Percentiles rank a stretch among this genome's conserved stretches.
Evolutionary conservation across 1,140 invertebrate species (phyloP).

Genomic region (Glomeris maerens): DNA sequence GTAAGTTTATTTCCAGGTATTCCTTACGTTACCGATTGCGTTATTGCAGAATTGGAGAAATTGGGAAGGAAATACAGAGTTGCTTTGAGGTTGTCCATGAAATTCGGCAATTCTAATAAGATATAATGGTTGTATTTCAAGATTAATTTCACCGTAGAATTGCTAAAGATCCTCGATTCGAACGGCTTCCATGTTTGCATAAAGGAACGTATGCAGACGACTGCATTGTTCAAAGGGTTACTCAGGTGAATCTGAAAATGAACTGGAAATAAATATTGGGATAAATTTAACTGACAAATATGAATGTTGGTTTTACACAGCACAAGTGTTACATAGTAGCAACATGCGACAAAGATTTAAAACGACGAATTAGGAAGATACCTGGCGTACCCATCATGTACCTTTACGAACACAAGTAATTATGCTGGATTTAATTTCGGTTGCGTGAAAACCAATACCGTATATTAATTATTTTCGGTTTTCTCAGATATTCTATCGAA

Average conservation of each 20-base stretch:
- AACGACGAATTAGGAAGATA: slow-evolving; percentile 90
- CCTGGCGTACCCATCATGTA: slow-evolving; percentile 99
- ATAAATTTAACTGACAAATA: slow-evolving; percentile 4
- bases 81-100: slow-evolving; percentile 50
- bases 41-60: slow-evolving; percentile 96
- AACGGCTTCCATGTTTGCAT: slow-evolving; percentile 83
- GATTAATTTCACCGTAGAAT: slow-evolving; percentile 39
- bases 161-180: slow-evolving; percentile 87
- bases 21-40: slow-evolving; percentile 97
- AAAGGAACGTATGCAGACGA: slow-evolving; percentile 99
- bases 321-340: slow-evolving; percentile 99
- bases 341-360: slow-evolving; percentile 96
- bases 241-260: slow-evolving; percentile 43
- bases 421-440: slow-evolving; percentile 4
- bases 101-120: not conserved
- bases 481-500: slow-evolving; percentile 71
- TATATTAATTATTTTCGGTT: slow-evolving; percentile 3
- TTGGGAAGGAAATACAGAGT: slow-evolving; percentile 89
- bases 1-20: slow-evolving; percentile 42
- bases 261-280: slow-evolving; percentile 1
- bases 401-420: slow-evolving; percentile 66
- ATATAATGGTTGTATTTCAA: slow-evolving; percentile 7
- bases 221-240: slow-evolving; percentile 90
- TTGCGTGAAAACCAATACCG: not conserved
- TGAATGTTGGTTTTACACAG: slow-evolving; percentile 37